A percentile compares a stretch with the other conserved stretches of the same genome.
Evolutionary conservation across 2,888 invertebrate species (phyloP).

Genomic region (Geotrupes spiniger): DNA sequence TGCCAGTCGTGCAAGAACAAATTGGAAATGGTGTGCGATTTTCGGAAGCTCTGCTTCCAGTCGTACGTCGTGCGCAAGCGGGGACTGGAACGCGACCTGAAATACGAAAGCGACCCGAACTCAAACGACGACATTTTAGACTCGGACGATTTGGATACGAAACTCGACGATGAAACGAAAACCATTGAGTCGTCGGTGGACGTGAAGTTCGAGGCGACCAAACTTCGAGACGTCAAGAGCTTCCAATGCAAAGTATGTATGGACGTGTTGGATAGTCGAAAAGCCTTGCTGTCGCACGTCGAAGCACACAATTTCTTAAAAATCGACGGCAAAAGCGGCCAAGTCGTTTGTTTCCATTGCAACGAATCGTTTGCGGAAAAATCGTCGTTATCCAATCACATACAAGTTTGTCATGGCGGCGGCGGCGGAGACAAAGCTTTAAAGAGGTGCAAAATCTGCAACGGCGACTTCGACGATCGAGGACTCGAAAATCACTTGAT

Average conservation of each 20-base stretch:
- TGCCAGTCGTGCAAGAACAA: conserved; percentile 34
- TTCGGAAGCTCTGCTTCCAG: conserved; percentile 36
- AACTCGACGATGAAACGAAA: neutral
- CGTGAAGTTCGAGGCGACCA: conserved; percentile 14
- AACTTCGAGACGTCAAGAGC: conserved; percentile 6
- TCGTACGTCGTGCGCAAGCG: conserved; percentile 22
- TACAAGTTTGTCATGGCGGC: conserved; percentile 25
- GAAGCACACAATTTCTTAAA: neutral
- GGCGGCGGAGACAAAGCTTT: too few species aligned
- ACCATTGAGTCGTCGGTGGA: conserved; percentile 4
- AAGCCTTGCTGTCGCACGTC: too few species aligned
- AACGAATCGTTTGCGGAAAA: conserved; percentile 27
- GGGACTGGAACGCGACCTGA: conserved; percentile 7
- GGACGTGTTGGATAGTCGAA: conserved; percentile 3
- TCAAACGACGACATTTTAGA: conserved; percentile 8
- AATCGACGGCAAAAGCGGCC: neutral
- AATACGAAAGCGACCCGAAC: conserved; percentile 11
- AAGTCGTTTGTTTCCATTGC: conserved; percentile 32
- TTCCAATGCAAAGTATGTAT: conserved; percentile 9
- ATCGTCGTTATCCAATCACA: conserved; percentile 25
- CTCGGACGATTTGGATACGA: conserved; percentile 5
- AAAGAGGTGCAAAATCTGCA: conserved; percentile 23
- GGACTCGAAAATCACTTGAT: conserved; percentile 12
- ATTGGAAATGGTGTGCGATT: conserved; percentile 35
- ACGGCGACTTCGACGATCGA: conserved; percentile 1